These are phyloP conservation scores for Rafetus swinhoei DNA, from an alignment of 2,113 vertebrate species.

Conservation along the genomic window DNA sequence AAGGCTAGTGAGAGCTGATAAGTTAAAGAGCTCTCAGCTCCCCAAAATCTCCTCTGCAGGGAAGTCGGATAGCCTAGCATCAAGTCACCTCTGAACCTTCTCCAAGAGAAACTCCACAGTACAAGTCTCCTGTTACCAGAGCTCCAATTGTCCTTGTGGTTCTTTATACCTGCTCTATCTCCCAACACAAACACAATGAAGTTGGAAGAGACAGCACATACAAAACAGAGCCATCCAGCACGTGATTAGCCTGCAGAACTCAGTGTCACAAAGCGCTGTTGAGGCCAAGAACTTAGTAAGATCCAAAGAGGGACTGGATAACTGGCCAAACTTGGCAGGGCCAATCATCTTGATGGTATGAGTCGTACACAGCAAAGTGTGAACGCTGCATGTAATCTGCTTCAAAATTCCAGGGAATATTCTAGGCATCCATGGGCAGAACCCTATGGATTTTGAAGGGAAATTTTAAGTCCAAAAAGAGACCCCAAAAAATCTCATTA, in stretches of 20 bases:
- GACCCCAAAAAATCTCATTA: too few species aligned
- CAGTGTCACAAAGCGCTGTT: background rate
- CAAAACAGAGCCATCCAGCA: background rate
- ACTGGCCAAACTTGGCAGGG: background rate
- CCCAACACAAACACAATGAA: background rate
- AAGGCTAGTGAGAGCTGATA: background rate
- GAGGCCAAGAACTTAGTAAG: background rate
- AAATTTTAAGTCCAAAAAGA: too few species aligned
- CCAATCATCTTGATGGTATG: background rate
- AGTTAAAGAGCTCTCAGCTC: background rate
- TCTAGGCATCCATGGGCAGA: too few species aligned
- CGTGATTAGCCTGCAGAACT: background rate
- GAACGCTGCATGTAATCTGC: too few species aligned
- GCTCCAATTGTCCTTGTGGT: background rate
- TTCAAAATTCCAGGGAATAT: too few species aligned
- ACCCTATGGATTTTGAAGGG: too few species aligned
- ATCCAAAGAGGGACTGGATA: background rate
- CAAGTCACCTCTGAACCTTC: background rate
- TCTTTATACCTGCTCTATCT: background rate
- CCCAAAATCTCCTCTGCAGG: too few species aligned
- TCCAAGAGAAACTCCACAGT: background rate
- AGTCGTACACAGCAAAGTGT: background rate
- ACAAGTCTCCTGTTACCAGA: background rate
- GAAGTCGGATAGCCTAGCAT: background rate
- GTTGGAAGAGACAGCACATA: background rate